Evolutionary conservation across 2,797 vertebrate genomes (phyloP), one percentile per base, ranked within the genome.

Genomic region (Tarsius wallacei): DNA sequence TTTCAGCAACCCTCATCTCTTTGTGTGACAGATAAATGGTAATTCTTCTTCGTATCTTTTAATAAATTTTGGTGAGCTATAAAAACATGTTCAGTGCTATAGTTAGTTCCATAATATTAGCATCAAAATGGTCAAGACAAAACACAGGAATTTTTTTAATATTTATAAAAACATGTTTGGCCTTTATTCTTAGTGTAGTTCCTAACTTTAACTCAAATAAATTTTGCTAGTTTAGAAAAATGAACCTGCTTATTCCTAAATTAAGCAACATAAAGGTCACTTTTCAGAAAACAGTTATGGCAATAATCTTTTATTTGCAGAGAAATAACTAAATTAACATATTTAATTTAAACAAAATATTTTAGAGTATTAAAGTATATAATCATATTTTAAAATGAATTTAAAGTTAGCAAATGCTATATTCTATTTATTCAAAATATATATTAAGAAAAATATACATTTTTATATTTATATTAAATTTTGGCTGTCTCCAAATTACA

Each of bases 11-110:
- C 2, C 6, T 83, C 5, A 71, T 84, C 24, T 53, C n/a, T 53
- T 78, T 96, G 4, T 80, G 53, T 86, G 16, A 94, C 6, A 93
- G 61, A 12, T 70, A 95, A 92, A 86, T n/a, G 57, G 11, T 84
- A 95, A 88, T 85, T 86, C 82, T 92, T 88, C 70, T 95, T n/a
- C 68, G 83, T 36, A 96, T 82, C 71, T 84, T 78, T 87, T 94
- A 68, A 81, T 73, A 96, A 91, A 57, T 16, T 86, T 91, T 93
- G 28, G 5, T 80, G 42, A 94, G 63, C 73, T 92, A 84, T 51
- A 87, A 90, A 95, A 88, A 80, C 8, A 90, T 70, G 28, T 47
- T 83, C 19, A 76, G 36, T 36, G 24, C 28, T 77, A 57, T 68
- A 84, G 4, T 66, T 87, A 80, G 33, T 63, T 94, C 61, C 87